These are phyloP conservation scores for Athene cunicularia DNA, from an alignment of 2,113 vertebrate species.

Conservation along the genomic window DNA sequence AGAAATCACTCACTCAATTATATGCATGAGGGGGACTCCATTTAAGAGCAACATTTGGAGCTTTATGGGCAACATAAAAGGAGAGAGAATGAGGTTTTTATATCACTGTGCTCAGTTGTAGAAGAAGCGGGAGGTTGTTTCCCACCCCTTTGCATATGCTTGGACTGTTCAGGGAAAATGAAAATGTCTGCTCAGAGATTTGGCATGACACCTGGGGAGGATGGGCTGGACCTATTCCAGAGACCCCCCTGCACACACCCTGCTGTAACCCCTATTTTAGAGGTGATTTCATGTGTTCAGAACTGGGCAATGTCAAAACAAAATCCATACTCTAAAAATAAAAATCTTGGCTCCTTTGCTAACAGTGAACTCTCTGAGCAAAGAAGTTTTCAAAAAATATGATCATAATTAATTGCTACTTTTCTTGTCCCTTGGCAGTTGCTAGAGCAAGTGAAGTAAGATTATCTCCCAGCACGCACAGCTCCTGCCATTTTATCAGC, in stretches of 20 bases:
- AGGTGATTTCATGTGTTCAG: not conserved
- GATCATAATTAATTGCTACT: not conserved
- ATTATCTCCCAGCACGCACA: not conserved
- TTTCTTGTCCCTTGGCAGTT: conserved; percentile 24
- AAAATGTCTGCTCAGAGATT: conserved; percentile 9
- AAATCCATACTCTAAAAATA: conserved; percentile 4
- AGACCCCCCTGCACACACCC: not conserved
- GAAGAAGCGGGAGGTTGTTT: conserved; percentile 29
- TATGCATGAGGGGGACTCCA: conserved; percentile 55
- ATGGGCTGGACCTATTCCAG: not conserved
- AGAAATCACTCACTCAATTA: conserved; percentile 65
- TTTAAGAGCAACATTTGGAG: conserved; percentile 64
- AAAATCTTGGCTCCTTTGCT: not conserved
- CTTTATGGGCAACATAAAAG: conserved; percentile 64
- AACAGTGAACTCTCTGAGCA: not conserved
- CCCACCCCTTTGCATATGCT: conserved; percentile 47
- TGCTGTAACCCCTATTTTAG: not conserved
- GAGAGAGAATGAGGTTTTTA: conserved; percentile 59
- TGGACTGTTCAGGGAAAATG: conserved; percentile 14
- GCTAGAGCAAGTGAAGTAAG: not conserved
- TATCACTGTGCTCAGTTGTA: not conserved
- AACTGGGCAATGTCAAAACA: not conserved
- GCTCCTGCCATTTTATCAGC: not conserved
- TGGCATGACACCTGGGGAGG: not conserved
- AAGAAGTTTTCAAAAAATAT: not conserved